Evolutionary conservation across 2,113 vertebrate genomes (phyloP).

Genomic region (Mastomys natalensis): DNA sequence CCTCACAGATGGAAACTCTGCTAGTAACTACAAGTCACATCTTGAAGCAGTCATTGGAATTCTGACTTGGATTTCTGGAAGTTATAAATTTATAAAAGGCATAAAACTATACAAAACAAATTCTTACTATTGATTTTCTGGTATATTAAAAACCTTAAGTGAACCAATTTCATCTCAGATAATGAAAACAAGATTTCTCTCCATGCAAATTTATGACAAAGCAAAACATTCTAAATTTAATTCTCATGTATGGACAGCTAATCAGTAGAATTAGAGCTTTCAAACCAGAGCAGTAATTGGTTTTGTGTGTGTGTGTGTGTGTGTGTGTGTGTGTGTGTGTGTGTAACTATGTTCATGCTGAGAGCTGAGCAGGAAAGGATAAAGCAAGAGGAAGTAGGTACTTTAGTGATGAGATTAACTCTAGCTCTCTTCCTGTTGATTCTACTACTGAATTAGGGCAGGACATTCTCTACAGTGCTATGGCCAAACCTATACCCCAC

Average conservation of each 20-base stretch:
- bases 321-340: rapidly evolving
- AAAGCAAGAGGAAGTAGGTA: not conserved
- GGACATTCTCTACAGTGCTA: not conserved
- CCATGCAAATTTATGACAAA: constrained; percentile 70
- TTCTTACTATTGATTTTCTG: constrained; percentile 80
- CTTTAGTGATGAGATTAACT: not conserved
- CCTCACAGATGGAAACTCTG: constrained; percentile 65
- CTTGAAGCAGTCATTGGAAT: constrained; percentile 71
- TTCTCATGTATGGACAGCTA: constrained; percentile 66
- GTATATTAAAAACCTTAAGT: constrained; percentile 80
- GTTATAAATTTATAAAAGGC: constrained; percentile 72
- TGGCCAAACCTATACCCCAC: not conserved
- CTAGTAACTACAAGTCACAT: constrained; percentile 37
- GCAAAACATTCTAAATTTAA: constrained; percentile 81
- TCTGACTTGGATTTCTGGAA: constrained; percentile 76
- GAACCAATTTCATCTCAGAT: constrained; percentile 73
- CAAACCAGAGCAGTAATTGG: not conserved
- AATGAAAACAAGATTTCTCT: constrained; percentile 75
- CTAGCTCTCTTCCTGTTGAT: not conserved
- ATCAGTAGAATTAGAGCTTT: constrained; percentile 62
- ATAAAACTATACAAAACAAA: constrained; percentile 75
- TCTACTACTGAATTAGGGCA: not conserved
- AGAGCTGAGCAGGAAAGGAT: not conserved
- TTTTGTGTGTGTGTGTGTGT: no score
- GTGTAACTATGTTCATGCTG: not conserved